Conservation (phyloP, 2,113 vertebrate genomes). For the Porphyrio hochstetteri region DNA sequence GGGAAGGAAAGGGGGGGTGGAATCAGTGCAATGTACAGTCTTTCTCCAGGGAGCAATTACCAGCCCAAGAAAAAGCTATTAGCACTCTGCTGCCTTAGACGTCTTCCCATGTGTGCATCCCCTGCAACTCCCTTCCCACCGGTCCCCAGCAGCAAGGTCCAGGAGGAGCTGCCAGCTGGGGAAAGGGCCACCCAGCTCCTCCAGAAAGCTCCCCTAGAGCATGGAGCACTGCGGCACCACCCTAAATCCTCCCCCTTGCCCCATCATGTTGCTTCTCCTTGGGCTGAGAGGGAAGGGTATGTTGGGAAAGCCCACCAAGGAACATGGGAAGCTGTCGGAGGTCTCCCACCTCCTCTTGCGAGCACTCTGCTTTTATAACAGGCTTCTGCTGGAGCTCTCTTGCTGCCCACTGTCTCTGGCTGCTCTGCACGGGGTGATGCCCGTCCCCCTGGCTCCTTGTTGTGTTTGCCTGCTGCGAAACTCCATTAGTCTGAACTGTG, state of each 20-base stretch:
- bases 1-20: constrained; percentile 6
- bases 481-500: not conserved
- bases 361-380: not conserved
- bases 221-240: not conserved
- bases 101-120: not conserved
- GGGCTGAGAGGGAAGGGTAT: not conserved
- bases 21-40: not conserved
- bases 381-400: not conserved
- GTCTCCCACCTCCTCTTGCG: not conserved
- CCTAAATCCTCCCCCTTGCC: not conserved
- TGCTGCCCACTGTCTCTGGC: not conserved
- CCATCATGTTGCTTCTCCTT: not conserved
- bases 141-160: not conserved
- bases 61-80: constrained; percentile 18
- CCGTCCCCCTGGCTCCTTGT: not conserved
- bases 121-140: not conserved
- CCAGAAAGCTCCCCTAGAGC: not conserved
- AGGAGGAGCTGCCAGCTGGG: not conserved
- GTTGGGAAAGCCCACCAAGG: not conserved
- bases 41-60: constrained; percentile 71
- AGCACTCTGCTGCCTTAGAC: not conserved
- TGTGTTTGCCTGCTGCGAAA: not conserved
- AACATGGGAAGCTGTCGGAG: not conserved
- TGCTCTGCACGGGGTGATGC: rapidly evolving
- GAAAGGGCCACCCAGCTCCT: not conserved